Conservation (phyloP, 2,888 invertebrate species). For the Chymomyza caudatula region DNA sequence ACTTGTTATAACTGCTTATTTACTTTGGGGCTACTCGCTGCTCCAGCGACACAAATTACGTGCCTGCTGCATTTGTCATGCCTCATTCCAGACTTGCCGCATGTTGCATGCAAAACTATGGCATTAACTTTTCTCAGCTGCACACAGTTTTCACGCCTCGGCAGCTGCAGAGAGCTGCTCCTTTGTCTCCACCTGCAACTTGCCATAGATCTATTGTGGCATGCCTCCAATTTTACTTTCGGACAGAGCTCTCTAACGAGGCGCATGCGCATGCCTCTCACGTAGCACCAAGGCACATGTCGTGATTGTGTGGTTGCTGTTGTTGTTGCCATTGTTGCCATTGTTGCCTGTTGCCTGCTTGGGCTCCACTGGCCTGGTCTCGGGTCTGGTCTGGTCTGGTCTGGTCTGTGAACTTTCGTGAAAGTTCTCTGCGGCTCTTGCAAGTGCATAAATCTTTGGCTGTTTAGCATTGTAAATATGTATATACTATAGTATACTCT, state of each 20-base stretch:
- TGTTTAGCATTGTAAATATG: slow-evolving; percentile 12
- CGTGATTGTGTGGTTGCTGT: slow-evolving; percentile 6
- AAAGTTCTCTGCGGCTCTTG: slow-evolving; percentile 57
- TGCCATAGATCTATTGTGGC: slow-evolving; percentile 7
- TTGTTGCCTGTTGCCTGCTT: background rate
- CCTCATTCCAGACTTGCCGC: slow-evolving; percentile 9
- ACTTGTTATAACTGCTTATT: background rate
- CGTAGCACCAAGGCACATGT: slow-evolving; percentile 36
- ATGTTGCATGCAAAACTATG: slow-evolving; percentile 44
- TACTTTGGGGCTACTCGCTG: slow-evolving; percentile 14
- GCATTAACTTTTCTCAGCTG: slow-evolving; percentile 3
- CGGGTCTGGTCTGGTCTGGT: background rate
- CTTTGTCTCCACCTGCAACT: background rate
- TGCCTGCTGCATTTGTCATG: slow-evolving; percentile 46
- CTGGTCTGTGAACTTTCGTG: slow-evolving; percentile 58
- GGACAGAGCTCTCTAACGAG: slow-evolving; percentile 1
- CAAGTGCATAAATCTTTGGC: slow-evolving; percentile 52
- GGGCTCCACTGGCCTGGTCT: background rate
- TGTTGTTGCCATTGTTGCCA: slow-evolving; percentile 2
- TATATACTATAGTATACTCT: background rate
- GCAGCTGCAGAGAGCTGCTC: slow-evolving; percentile 23
- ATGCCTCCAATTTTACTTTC: slow-evolving; percentile 1
- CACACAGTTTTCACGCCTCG: slow-evolving; percentile 42
- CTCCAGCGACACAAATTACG: slow-evolving; percentile 60
- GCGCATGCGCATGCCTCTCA: slow-evolving; percentile 61